These are phyloP conservation scores for Caradrina kadenii DNA, from an alignment of 2,888 invertebrate species.

Conservation along the genomic window DNA sequence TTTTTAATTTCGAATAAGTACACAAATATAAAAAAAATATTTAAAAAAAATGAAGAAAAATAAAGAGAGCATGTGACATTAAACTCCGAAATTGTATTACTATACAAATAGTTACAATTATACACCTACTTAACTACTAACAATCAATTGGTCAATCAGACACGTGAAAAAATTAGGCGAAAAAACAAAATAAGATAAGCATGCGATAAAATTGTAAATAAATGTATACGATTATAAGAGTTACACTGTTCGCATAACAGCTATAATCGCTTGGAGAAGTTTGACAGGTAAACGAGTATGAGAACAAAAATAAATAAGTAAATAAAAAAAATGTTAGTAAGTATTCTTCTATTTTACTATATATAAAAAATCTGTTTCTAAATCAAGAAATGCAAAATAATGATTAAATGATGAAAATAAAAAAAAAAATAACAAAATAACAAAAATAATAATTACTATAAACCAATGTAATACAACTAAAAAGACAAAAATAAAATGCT, in stretches of 20 bases:
- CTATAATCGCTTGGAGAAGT: conserved; percentile 33
- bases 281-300: conserved; percentile 26
- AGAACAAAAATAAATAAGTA: conserved; percentile 20
- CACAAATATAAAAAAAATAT: background rate
- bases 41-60: background rate
- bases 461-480: background rate
- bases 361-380: background rate
- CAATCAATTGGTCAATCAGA: conserved; percentile 32
- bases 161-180: conserved; percentile 22
- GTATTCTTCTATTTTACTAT: too few species aligned
- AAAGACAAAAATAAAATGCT: background rate
- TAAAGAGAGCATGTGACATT: background rate
- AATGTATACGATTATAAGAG: conserved; percentile 17
- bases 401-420: background rate
- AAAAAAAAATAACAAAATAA: background rate
- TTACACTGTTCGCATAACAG: conserved; percentile 11
- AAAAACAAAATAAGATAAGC: conserved; percentile 37
- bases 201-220: conserved; percentile 7
- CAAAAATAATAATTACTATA: conserved; percentile 1
- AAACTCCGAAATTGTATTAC: background rate
- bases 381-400: background rate
- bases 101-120: background rate
- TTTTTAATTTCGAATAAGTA: too few species aligned
- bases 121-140: background rate
- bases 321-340: background rate